These are phyloP conservation scores for Aricia artaxerxes DNA, from an alignment of 2,888 invertebrate species.

Conservation along the genomic window DNA sequence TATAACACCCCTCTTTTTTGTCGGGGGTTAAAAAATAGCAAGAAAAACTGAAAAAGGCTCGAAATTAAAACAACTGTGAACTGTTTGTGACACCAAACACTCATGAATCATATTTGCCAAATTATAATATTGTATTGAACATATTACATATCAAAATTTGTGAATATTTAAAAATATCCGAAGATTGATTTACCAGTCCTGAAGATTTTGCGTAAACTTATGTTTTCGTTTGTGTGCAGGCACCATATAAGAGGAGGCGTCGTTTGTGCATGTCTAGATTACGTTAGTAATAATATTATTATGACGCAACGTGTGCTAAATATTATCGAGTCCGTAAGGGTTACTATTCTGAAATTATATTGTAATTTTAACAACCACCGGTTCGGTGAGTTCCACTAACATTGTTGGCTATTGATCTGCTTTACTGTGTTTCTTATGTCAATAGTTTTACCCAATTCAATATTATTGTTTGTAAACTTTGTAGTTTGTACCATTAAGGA, in stretches of 20 bases:
- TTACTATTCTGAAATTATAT: background rate
- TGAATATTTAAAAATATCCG: background rate
- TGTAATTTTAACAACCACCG: background rate
- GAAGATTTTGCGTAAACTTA: background rate
- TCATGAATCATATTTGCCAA: conserved; percentile 18
- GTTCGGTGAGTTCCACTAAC: too few relatives aligned
- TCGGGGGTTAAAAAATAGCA: background rate
- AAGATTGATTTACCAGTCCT: background rate
- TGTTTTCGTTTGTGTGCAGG: background rate
- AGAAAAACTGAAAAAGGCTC: background rate
- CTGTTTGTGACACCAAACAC: background rate
- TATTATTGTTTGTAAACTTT: background rate
- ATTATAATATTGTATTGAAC: conserved; percentile 14
- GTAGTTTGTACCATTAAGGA: too few relatives aligned
- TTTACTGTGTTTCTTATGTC: too few relatives aligned
- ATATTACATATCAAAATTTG: conserved; percentile 21
- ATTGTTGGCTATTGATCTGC: too few relatives aligned
- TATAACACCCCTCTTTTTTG: too few relatives aligned
- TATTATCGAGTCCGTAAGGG: too few relatives aligned
- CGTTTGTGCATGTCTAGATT: background rate
- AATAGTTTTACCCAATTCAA: background rate
- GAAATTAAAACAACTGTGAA: background rate
- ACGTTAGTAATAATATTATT: too few relatives aligned
- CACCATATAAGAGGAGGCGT: background rate
- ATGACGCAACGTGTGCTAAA: background rate